Evolutionary conservation across 2,888 invertebrate genomes (phyloP), one percentile per base, ranked within the genome.

Genomic region (Oegoconia quadripuncta): DNA sequence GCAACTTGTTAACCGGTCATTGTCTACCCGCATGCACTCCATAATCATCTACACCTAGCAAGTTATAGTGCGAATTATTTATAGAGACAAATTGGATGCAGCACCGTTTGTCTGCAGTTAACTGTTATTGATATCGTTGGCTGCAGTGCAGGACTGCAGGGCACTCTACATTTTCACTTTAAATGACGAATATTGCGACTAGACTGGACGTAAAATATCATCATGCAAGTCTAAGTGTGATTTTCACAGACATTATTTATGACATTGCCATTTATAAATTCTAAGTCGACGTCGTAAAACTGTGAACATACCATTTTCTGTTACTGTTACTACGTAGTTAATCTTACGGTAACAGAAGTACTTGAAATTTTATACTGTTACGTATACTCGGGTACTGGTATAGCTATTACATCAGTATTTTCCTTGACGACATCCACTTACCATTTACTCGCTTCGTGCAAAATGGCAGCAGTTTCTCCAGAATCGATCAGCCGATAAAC

Each of bases 11-110:
- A 61, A 55, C 61, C 57, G 52, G 59, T 59, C 65, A 66, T 62
- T 72, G 73, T 63, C 64, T 62, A 51, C 64, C 62, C 65, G 61
- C 61, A 60, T 65, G 49, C 52, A 59, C 58, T 54, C 56, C 42
- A 49, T 38, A 44, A 33, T 43, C 12, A 20, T 20, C n/a, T n/a
- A n/a, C 36, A 41, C 37, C 38, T 39, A 38, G 34, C 30, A 22
- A 47, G n/a, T n/a, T 39, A 34, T 41, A 32, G 34, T 36, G 41
- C 37, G 41, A 48, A 46, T 48, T 48, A 55, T 52, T 52, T 52
- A 52, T 52, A 52, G 51, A 43, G 47, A 44, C 50, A 46, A 59
- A 58, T 61, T 60, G 63, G 55, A 49, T 42, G 49, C 47, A 41
- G 35, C 46, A 42, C 46, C 44, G 48, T 48, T 50, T 49, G 42